Evolutionary conservation across 2,888 invertebrate species (phyloP).

Genomic region (Microctonus aethiopoides): DNA sequence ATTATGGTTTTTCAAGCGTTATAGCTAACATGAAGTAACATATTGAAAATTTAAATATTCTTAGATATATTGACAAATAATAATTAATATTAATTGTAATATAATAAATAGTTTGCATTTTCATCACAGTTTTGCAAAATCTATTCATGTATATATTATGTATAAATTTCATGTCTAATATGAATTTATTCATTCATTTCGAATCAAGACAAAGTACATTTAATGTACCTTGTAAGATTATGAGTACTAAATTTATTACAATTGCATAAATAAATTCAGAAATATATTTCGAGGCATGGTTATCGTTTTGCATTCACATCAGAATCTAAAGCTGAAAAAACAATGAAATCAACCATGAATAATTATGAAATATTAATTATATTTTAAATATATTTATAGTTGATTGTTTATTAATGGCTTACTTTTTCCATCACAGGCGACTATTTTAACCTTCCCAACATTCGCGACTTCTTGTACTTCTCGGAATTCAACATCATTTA

Average conservation of each 20-base stretch:
- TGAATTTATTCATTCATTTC: not conserved
- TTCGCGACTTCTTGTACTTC: slow-evolving; percentile 93
- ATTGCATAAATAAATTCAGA: not conserved
- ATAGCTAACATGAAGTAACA: too few relatives aligned
- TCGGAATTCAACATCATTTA: slow-evolving; percentile 97
- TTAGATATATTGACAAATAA: too few relatives aligned
- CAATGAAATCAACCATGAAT: not conserved
- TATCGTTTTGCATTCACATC: not conserved
- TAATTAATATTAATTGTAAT: too few relatives aligned
- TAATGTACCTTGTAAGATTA: not conserved
- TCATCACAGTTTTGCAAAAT: not conserved
- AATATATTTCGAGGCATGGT: not conserved
- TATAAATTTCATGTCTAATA: not conserved
- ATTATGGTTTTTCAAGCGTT: too few relatives aligned
- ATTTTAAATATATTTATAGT: not conserved
- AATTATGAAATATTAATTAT: not conserved
- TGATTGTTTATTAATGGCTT: slow-evolving; percentile 64
- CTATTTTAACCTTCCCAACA: slow-evolving; percentile 96
- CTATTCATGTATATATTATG: not conserved
- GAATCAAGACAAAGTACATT: not conserved
- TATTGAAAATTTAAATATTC: too few relatives aligned
- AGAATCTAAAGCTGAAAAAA: not conserved
- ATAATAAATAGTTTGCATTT: not conserved
- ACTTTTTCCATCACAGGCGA: slow-evolving; percentile 97
- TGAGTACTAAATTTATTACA: not conserved